Conservation (phyloP, 2,797 vertebrate species). For the Spea hammondii region DNA sequence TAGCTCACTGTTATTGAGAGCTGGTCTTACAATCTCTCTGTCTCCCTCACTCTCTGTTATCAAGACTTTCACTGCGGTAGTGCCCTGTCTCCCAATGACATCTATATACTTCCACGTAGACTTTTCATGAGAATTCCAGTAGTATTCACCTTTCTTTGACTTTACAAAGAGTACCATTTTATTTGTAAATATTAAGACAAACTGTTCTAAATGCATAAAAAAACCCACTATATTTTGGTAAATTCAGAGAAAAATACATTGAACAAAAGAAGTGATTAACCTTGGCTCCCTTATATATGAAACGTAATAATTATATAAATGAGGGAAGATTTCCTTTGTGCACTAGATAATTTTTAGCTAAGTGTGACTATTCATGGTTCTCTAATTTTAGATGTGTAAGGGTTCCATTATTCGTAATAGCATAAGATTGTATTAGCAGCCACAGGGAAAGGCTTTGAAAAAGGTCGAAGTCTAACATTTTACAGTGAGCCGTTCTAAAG, state of each 20-base stretch:
- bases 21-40: no score
- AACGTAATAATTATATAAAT: constrained; percentile 46
- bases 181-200: constrained; percentile 22
- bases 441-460: not conserved
- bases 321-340: constrained; percentile 26
- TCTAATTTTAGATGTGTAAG: constrained; percentile 10
- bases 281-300: constrained; percentile 29
- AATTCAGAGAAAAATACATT: constrained; percentile 36
- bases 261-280: constrained; percentile 44
- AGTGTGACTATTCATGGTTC: not conserved
- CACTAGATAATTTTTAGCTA: constrained; percentile 2
- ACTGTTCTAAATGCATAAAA: constrained; percentile 5
- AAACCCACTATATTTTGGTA: constrained; percentile 12
- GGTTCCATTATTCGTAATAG: not conserved
- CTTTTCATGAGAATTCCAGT: no score
- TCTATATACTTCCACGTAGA: no score
- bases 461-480: constrained; percentile 2
- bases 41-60: no score
- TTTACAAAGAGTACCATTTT: constrained; percentile 19
- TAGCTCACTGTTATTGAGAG: no score
- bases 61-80: no score
- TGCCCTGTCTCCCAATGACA: no score
- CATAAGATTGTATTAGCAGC: not conserved
- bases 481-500: not conserved
- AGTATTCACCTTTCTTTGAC: no score